Evolutionary conservation across 2,113 vertebrate species (phyloP).

Genomic region (Ondatra zibethicus): DNA sequence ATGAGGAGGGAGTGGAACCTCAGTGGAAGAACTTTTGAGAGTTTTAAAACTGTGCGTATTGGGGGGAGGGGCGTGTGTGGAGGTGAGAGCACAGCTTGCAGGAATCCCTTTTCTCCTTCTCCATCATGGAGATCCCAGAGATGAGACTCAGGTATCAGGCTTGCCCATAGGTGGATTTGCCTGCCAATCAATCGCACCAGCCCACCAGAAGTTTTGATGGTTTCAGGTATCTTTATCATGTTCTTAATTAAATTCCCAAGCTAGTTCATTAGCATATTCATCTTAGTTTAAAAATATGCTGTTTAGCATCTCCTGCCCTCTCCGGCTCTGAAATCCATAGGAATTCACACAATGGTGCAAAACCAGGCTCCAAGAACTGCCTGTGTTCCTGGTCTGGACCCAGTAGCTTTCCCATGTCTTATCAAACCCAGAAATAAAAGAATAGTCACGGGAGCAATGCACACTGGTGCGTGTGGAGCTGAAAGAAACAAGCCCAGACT

Average conservation of each 20-base stretch:
- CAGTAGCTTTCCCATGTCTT: neutral
- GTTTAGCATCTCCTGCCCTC: constrained; percentile 1
- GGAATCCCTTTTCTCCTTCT: neutral
- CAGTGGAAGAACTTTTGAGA: neutral
- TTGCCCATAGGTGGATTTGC: neutral
- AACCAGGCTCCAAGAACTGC: neutral
- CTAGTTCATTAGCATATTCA: neutral
- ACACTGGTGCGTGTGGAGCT: neutral
- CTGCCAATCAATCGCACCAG: neutral
- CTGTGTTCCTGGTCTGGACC: neutral
- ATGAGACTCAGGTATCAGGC: neutral
- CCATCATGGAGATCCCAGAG: neutral
- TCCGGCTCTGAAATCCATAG: neutral
- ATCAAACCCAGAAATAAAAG: constrained; percentile 41
- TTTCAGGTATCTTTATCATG: neutral
- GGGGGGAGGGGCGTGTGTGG: neutral
- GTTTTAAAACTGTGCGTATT: neutral
- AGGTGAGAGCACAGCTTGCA: neutral
- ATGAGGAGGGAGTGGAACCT: neutral
- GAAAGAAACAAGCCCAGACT: neutral
- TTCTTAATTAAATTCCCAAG: constrained; percentile 24
- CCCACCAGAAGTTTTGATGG: neutral
- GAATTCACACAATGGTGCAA: constrained; percentile 27
- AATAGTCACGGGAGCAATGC: neutral
- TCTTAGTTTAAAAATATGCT: constrained; percentile 10